Evolutionary conservation across 2,113 vertebrate species (phyloP), one percentile per base, ranked within the genome.

Genomic region (Otus sunia): DNA sequence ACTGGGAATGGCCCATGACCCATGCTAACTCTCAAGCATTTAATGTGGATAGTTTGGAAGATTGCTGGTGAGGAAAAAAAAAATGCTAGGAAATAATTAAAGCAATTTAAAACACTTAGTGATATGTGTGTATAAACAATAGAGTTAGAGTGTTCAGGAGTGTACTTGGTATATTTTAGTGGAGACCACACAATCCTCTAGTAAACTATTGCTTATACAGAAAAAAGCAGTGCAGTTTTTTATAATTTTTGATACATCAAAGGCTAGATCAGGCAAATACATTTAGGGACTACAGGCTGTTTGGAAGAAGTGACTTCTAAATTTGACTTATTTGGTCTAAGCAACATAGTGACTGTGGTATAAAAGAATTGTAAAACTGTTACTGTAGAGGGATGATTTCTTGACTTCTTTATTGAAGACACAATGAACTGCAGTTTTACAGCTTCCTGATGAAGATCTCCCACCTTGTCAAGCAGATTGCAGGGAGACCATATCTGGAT

Each of bases 1-100:
- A 4, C 32, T 43, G 12, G 26, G 27, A 92, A 29, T 41, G 9
- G 20, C 7, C 11, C 0, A 0, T 75, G 47, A 63, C n/a, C 15
- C 20, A 72, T 29, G 2, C 5, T 82, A 63, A 41, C 13, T 52
- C 53, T 68, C 49, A 92, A 64, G 43, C 14, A 47, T 47, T 68
- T 72, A 47, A 59, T 64, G 56, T 7, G 72, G 60, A 72, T 64
- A 37, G 14, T 55, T 55, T 26, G 34, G 21, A 19, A 86, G 29
- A 86, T 26, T 47, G 16, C 16, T 55, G 32, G 37, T 4, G 4
- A 91, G 10, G 0, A 0, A 52, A 77, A 74, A 58, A 66, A 63
- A 53, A 68, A 16, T 45, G 3, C 2, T 49, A 75, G 16, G 32
- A 75, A 94, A 91, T 17, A 63, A 62, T 49, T 74, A 78, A 34